Base-by-base conservation (phyloP, 2,888 invertebrate genomes). In the Pandemis corylana region DNA sequence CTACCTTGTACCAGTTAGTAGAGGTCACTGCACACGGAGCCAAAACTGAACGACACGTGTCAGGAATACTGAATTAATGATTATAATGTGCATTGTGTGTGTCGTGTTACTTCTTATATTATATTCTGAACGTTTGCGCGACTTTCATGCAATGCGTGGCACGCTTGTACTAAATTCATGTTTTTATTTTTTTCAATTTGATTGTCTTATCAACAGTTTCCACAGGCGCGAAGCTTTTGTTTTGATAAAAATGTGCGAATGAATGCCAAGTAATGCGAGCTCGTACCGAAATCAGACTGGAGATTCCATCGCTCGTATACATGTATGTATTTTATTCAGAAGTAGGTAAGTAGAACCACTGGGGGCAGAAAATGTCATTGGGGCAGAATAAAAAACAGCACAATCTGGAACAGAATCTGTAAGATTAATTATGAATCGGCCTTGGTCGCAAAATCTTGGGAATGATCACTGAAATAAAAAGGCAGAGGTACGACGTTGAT, bases 1-100 rank as follows among this genome's bases (percentile, higher is more conserved):
- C 78, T 80, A 64, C 77, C 78, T 80, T 82, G 82, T 79, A 76
- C 81, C 78, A 80, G 77, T 78, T 78, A 79, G 76, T 75, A 80
- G 81, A 83, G 83, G 82, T 82, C 82, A 75, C 66, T 75, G 73
- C 79, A 80, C 83, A 82, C 82, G 81, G 81, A 80, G 84, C 84
- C 82, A 80, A 83, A 83, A 80, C 78, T 77, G 79, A 80, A 76
- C 74, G 77, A 76, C 65, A 77, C 82, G 82, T 78, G 81, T 63
- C 56, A 68, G 70, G 84, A 82, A 82, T 83, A 76, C 71, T 75
- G 78, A 82, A 77, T 69, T 66, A 68, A 76, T 76, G 77, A 76
- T 76, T 79, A 76, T 78, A 78, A 71, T 77, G 79, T 78, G 80
- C 77, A 73, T 76, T 76, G 78, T 80, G 74, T 68, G 56, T 20